Percentiles rank a stretch among this genome's conserved stretches.
Conservation (phyloP, 2,113 vertebrate genomes). For the Calyptomena viridis region DNA sequence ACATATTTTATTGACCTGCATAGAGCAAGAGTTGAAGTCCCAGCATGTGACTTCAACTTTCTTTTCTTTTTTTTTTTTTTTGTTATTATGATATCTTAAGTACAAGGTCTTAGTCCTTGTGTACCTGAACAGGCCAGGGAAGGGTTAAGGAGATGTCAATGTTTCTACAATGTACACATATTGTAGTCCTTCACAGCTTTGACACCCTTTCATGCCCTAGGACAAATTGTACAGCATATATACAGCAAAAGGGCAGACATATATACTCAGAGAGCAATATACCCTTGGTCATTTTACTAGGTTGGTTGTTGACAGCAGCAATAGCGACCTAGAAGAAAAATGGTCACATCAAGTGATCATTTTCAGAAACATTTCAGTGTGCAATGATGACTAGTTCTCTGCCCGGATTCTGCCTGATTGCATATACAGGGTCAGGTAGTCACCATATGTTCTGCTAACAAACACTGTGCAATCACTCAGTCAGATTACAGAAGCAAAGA, state of each 20-base stretch:
- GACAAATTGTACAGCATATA: not conserved
- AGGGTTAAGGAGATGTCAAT: not conserved
- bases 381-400: not conserved
- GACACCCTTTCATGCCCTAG: not conserved
- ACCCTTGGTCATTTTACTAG: conserved; percentile 12
- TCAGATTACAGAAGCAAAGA: not conserved
- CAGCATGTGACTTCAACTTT: too few relatives aligned
- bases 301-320: not conserved
- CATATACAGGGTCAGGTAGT: not conserved
- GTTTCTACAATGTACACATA: not conserved
- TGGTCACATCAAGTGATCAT: not conserved
- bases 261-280: not conserved
- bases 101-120: not conserved
- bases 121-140: not conserved
- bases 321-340: not conserved
- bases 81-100: not conserved
- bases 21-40: not conserved
- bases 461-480: not conserved
- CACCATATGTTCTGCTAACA: not conserved
- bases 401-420: not conserved
- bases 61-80: not conserved
- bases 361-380: not conserved
- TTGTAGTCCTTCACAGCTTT: not conserved
- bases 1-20: not conserved
- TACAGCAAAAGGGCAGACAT: not conserved